Percentiles rank a stretch among this genome's conserved stretches.
Evolutionary conservation across 2,888 invertebrate genomes (phyloP).

Genomic region (Cotesia congregata): DNA sequence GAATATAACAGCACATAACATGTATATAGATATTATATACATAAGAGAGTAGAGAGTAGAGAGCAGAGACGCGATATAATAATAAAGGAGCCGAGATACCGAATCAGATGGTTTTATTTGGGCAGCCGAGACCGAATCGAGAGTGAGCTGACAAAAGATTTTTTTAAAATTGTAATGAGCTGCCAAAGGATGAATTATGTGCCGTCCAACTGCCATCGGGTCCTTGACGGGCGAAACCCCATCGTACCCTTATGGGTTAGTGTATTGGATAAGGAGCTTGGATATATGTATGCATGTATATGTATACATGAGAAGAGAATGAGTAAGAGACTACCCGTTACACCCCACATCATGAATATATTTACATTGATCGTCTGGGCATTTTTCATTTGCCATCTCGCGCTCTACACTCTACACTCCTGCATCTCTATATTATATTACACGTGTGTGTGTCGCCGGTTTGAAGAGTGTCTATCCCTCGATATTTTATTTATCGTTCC

Average conservation of each 20-base stretch:
- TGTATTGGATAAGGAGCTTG: not conserved
- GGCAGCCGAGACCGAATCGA: conserved; percentile 32
- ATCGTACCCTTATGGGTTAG: conserved; percentile 25
- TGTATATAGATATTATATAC: too few species aligned
- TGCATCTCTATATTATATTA: conserved; percentile 55
- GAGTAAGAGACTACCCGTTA: conserved; percentile 43
- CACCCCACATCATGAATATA: conserved; percentile 70
- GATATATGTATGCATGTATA: not conserved
- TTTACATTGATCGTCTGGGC: conserved; percentile 70
- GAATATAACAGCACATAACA: too few species aligned
- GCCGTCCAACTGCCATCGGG: conserved; percentile 66
- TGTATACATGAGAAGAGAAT: conserved; percentile 17
- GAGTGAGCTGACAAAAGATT: conserved; percentile 53
- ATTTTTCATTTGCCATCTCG: conserved; percentile 59
- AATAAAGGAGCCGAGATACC: not conserved
- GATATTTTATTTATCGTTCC: conserved; percentile 65
- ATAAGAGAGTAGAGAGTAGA: too few species aligned
- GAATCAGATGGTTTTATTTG: not conserved
- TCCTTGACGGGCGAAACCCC: conserved; percentile 47
- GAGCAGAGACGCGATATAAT: not conserved
- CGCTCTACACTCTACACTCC: not conserved
- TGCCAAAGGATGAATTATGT: conserved; percentile 71
- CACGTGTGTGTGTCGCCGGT: conserved; percentile 22
- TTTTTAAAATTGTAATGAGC: conserved; percentile 71
- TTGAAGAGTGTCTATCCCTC: conserved; percentile 43